Evolutionary conservation across 2,113 vertebrate genomes (phyloP).

Genomic region (Oncorhynchus nerka): DNA sequence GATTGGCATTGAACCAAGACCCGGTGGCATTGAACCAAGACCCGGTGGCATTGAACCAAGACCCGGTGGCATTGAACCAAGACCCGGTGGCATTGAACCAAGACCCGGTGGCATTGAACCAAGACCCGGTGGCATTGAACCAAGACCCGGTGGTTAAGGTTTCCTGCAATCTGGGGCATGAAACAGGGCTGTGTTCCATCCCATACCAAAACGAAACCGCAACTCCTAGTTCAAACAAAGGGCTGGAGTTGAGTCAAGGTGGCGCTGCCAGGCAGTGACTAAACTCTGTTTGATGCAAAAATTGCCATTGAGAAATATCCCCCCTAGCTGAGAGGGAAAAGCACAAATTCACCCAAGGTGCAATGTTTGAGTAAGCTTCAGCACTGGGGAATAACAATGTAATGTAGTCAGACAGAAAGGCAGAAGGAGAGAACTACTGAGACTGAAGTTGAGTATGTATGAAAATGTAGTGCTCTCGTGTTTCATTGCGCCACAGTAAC

Average conservation of each 20-base stretch:
- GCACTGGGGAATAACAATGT: not conserved
- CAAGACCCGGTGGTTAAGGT: slow-evolving; percentile 23
- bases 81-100: too few relatives aligned
- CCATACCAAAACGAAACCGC: slow-evolving; percentile 21
- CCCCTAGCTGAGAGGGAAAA: not conserved
- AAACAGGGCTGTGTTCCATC: slow-evolving; percentile 34
- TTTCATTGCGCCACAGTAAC: too few relatives aligned
- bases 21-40: too few relatives aligned
- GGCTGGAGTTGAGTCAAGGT: not conserved
- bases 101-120: too few relatives aligned
- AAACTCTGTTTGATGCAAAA: not conserved
- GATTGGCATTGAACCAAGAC: slow-evolving; percentile 38
- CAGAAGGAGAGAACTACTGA: not conserved
- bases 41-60: slow-evolving; percentile 33
- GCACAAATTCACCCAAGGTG: not conserved
- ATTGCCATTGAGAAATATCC: not conserved
- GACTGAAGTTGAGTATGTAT: not conserved
- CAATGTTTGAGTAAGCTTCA: not conserved
- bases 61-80: not conserved
- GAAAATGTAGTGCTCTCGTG: too few relatives aligned
- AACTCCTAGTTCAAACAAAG: not conserved
- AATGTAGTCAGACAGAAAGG: not conserved
- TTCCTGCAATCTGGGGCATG: slow-evolving; percentile 55
- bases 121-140: not conserved
- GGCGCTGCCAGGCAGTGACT: not conserved